Evolutionary conservation across 2,113 vertebrate genomes (phyloP).

Genomic region (Antechinus stuartii): DNA sequence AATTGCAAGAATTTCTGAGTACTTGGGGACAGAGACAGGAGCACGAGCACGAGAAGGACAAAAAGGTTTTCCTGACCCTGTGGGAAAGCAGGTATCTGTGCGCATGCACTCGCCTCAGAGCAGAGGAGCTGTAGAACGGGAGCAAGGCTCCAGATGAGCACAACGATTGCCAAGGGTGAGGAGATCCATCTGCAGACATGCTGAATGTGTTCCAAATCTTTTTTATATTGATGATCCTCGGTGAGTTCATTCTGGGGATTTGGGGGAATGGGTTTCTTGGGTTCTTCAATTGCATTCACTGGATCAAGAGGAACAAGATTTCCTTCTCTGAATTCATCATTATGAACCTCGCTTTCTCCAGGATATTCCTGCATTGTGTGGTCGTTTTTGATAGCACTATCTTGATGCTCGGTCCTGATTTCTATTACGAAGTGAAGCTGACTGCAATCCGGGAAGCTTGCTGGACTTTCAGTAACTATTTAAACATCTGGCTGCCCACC

Average conservation of each 20-base stretch:
- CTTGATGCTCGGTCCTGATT: not conserved
- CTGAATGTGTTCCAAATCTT: not conserved
- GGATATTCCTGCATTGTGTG: slow-evolving; percentile 55
- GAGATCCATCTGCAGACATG: slow-evolving; percentile 21
- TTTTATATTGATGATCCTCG: slow-evolving; percentile 19
- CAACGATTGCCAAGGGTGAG: not conserved
- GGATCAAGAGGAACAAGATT: slow-evolving; percentile 66
- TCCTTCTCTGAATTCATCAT: slow-evolving; percentile 67
- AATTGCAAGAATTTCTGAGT: not conserved
- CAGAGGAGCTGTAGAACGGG: not conserved
- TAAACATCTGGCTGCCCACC: slow-evolving; percentile 64
- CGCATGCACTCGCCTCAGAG: not conserved
- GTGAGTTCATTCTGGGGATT: slow-evolving; percentile 62
- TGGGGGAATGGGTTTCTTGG: slow-evolving; percentile 69
- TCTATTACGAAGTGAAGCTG: fast-evolving
- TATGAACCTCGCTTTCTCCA: slow-evolving; percentile 52
- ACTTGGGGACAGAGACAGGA: slow-evolving; percentile 4
- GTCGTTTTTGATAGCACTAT: slow-evolving; percentile 20
- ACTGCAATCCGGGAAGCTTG: slow-evolving; percentile 12
- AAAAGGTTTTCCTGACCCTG: not conserved
- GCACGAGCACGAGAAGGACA: not conserved
- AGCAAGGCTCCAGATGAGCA: not conserved
- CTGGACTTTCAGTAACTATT: slow-evolving; percentile 60
- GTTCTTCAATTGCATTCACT: slow-evolving; percentile 49
- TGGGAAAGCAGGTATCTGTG: not conserved